A percentile compares a stretch with the other conserved stretches of the same genome.
phyloP scores from a whole-genome alignment of 2,797 vertebrate species.

The Oryzias sinensis region DNA sequence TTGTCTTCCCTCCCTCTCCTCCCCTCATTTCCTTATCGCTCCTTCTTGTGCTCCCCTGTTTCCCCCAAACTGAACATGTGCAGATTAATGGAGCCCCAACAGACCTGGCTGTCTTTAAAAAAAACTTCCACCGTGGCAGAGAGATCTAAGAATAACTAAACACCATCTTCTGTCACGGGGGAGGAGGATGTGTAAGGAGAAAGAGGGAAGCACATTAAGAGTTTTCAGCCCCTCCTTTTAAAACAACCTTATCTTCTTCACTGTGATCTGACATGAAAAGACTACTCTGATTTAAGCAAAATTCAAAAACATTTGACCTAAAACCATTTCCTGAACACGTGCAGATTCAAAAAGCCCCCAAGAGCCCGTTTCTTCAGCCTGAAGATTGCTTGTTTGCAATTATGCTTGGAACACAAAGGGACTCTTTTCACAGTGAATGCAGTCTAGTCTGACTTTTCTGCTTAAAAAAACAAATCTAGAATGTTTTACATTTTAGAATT shows the following conservation, averaged over 20 bases:
- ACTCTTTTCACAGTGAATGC: no score
- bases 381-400: no score
- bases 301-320: background rate
- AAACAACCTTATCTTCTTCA: slow-evolving; percentile 4
- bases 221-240: background rate
- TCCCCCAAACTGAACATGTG: slow-evolving; percentile 35
- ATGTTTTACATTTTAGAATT: no score
- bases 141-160: slow-evolving; percentile 42
- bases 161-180: background rate
- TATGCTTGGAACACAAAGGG: no score
- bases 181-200: slow-evolving; percentile 3
- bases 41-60: slow-evolving; percentile 8
- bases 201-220: background rate
- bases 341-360: no score
- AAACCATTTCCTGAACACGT: no score
- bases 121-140: slow-evolving; percentile 24
- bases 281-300: slow-evolving; percentile 12
- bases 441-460: no score
- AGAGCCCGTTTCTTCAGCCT: no score
- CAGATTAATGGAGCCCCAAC: slow-evolving; percentile 56
- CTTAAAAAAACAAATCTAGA: no score
- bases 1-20: slow-evolving; percentile 1
- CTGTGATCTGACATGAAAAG: slow-evolving; percentile 16
- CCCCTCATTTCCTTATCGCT: background rate
- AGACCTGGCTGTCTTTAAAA: slow-evolving; percentile 44